phyloP scores from a whole-genome alignment of 1,140 invertebrate species.

The Drosophila varians region DNA sequence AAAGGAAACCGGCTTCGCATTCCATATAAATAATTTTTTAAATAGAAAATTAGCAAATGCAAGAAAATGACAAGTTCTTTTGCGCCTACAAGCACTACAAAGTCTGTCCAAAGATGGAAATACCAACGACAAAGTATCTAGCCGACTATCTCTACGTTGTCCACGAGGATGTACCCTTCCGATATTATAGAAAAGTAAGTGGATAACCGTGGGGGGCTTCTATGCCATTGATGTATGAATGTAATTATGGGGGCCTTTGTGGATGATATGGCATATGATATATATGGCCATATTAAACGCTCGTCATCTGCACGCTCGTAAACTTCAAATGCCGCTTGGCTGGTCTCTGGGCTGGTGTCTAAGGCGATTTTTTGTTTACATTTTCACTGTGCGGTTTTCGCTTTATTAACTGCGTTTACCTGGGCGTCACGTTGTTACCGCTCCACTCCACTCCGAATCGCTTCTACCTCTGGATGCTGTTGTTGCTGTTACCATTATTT shows the following conservation, averaged over 20 bases:
- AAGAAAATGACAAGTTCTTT: conserved; percentile 83
- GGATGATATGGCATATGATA: conserved; percentile 53
- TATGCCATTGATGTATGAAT: no score
- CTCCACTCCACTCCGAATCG: conserved; percentile 2
- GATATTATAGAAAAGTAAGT: conserved; percentile 83
- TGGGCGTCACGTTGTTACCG: conserved; percentile 56
- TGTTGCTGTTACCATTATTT: conserved; percentile 2
- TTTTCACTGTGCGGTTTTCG: conserved; percentile 78
- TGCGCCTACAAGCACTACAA: conserved; percentile 76
- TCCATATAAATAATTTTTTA: conserved; percentile 2
- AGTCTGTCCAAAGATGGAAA: conserved; percentile 83
- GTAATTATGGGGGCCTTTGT: conserved; percentile 15
- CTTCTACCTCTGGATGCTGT: conserved; percentile 17
- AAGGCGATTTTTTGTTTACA: conserved; percentile 70
- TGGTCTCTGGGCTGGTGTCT: background rate
- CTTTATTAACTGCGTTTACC: conserved; percentile 73
- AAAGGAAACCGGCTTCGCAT: conserved; percentile 20
- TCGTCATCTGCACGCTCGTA: conserved; percentile 49
- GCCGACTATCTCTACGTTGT: conserved; percentile 83
- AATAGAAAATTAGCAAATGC: conserved; percentile 70
- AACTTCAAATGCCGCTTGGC: conserved; percentile 37
- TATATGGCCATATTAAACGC: conserved; percentile 13
- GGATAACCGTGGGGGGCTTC: background rate
- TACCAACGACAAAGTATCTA: conserved; percentile 83
- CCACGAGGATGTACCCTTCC: conserved; percentile 82